Conservation (phyloP, 1,140 invertebrate genomes). For the Oreohelix idahoensis region DNA sequence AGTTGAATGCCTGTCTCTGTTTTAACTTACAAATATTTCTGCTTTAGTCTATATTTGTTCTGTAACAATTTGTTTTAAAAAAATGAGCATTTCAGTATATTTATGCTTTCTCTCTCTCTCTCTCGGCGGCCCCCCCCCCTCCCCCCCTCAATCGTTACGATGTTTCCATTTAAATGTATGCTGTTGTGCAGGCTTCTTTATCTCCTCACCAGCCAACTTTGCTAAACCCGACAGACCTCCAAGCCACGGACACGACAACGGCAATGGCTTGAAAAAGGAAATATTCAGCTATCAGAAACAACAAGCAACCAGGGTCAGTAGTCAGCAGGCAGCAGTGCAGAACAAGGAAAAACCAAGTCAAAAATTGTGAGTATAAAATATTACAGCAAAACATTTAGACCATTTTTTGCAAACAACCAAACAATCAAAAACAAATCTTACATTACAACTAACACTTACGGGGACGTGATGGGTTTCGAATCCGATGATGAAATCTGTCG, state of each 20-base stretch:
- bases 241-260: constrained; percentile 32
- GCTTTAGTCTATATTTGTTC: too few relatives aligned
- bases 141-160: neutral
- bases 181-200: constrained; percentile 87
- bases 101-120: neutral
- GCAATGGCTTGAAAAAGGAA: constrained; percentile 36
- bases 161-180: too few relatives aligned
- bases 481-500: too few relatives aligned
- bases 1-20: too few relatives aligned
- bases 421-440: too few relatives aligned
- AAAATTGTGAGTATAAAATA: constrained; percentile 9
- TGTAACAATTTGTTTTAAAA: too few relatives aligned
- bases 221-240: constrained; percentile 33
- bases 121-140: neutral
- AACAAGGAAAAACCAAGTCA: neutral
- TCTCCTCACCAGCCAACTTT: constrained; percentile 89
- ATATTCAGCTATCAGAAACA: constrained; percentile 39
- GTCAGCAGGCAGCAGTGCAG: neutral
- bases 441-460: too few relatives aligned
- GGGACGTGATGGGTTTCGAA: too few relatives aligned
- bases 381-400: too few relatives aligned
- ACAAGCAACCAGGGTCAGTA: neutral
- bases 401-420: too few relatives aligned
- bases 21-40: too few relatives aligned
- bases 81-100: neutral